Percentiles rank a stretch among this genome's conserved stretches.
Evolutionary conservation across 2,797 vertebrate species (phyloP).

Genomic region (Anabacerthia variegaticeps): DNA sequence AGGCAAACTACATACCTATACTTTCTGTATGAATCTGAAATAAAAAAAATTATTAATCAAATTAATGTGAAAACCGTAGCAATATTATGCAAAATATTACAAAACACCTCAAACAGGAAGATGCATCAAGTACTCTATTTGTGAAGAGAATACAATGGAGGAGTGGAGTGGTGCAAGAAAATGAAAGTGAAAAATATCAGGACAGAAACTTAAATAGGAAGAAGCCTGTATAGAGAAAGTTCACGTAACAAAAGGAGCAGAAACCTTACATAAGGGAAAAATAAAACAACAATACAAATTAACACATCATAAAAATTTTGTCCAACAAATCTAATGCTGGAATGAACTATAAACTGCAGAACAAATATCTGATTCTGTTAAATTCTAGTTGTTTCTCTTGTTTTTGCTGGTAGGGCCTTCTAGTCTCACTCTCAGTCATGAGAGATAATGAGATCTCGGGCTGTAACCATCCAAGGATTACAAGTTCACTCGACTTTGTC

Average conservation of each 20-base stretch:
- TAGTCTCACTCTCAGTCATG: not conserved
- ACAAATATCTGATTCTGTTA: not conserved
- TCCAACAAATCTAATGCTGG: not conserved
- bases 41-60: not conserved
- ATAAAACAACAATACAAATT: not conserved
- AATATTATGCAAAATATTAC: not conserved
- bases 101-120: not conserved
- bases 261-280: not conserved
- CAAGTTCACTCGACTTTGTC: not conserved
- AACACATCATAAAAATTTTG: not conserved
- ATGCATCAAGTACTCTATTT: not conserved
- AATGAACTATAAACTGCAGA: not conserved
- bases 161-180: not conserved
- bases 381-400: not conserved
- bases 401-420: not conserved
- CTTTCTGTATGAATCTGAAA: not conserved
- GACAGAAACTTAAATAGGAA: not conserved
- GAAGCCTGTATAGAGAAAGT: not conserved
- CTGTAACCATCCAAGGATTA: not conserved
- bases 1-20: not conserved
- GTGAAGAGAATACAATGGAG: not conserved
- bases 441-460: not conserved
- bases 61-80: not conserved
- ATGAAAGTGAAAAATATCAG: not conserved
- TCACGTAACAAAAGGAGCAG: not conserved